A percentile compares a stretch with the other conserved stretches of the same genome.
phyloP scores from a whole-genome alignment of 2,888 invertebrate genomes.

The Xestia ashworthii region DNA sequence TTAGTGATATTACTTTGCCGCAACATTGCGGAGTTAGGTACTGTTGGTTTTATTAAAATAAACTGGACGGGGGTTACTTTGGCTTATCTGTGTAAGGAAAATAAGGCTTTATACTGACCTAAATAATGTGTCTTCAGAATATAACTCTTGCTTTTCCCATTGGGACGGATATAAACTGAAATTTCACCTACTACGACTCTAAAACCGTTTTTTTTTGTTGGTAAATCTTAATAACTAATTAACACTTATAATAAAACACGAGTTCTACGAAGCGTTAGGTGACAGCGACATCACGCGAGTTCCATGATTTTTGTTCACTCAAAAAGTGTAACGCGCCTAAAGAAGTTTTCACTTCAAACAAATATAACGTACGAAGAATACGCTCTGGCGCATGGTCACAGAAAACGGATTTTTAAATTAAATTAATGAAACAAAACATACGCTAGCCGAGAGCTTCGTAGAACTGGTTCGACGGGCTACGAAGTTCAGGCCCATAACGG shows the following conservation, averaged over 20 bases:
- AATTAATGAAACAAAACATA: neutral
- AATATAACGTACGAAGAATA: neutral
- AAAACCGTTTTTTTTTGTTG: neutral
- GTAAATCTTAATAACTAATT: neutral
- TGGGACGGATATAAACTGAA: neutral
- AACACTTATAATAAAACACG: no score
- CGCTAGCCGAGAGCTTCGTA: neutral
- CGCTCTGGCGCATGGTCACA: neutral
- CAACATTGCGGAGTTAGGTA: conserved; percentile 34
- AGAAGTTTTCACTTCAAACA: no score
- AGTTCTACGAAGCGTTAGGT: no score
- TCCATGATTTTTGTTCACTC: no score
- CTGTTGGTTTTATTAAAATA: conserved; percentile 45
- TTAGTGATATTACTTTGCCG: conserved; percentile 52
- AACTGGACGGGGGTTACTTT: conserved; percentile 12
- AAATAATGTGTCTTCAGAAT: neutral
- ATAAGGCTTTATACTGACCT: neutral
- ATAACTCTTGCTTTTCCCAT: neutral
- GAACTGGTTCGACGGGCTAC: conserved; percentile 19
- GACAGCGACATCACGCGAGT: no score
- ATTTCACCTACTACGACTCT: neutral
- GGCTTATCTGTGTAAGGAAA: conserved; percentile 6
- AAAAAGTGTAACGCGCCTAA: no score
- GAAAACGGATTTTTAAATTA: conserved; percentile 1
- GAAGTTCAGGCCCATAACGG: conserved; percentile 22